Evolutionary conservation across 2,113 vertebrate genomes (phyloP), one percentile per base, ranked within the genome.

Genomic region (Hyla sarda): DNA sequence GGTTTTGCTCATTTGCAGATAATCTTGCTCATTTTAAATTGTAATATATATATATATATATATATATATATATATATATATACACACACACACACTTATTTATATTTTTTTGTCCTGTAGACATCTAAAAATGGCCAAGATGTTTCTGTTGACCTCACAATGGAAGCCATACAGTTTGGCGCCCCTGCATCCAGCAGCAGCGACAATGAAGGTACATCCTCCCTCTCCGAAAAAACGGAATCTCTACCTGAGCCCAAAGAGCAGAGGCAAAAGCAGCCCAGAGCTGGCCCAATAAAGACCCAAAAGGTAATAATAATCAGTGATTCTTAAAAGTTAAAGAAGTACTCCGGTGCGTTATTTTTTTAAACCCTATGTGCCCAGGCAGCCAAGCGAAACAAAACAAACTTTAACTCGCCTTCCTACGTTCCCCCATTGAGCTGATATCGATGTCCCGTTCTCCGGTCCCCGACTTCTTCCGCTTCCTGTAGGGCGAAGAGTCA

Each of bases 241-340:
- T 98, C 97, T 87, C 92, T 98, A 32, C 96, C 97, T 37, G 97
- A 99, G 90, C 98, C 98, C 4, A 99, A 99, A 95, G 98, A 99
- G 88, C 98, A 99, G 87, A 95, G 98, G 79, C 97, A 98, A 86
- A 99, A 99, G 88, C 97, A 97, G 89, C 95, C 97, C 75, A 96
- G 98, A 12, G 97, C 97, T 83, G 98, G 97, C 56, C 97, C 98
- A 72, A 97, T 98, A 92, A 99, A 99, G 94, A 94, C 97, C 82
- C 98, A 98, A 89, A 99, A 99, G 96, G 98, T 98, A 93, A 89
- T n/a, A n/a, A n/a, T n/a, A n/a, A n/a, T n/a, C n/a, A n/a, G n/a
- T n/a, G n/a, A n/a, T n/a, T n/a, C n/a, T n/a, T n/a, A n/a, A n/a
- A n/a, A n/a, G n/a, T n/a, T n/a, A n/a, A n/a, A n/a, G n/a, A n/a